Conservation (phyloP, 1,140 invertebrate species). For the Bombus waltoni region DNA sequence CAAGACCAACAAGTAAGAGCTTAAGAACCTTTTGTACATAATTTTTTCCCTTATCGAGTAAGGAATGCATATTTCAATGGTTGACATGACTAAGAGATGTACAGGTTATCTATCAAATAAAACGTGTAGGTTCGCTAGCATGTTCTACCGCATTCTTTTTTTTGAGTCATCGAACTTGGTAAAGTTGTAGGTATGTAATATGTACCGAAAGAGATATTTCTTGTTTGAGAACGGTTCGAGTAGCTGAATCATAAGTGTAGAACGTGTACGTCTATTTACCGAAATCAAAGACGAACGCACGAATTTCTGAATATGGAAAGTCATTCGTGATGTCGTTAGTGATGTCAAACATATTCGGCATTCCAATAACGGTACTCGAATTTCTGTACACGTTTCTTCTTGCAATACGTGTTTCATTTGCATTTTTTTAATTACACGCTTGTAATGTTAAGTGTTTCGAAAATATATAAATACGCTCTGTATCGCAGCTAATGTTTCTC, state of each 20-base stretch:
- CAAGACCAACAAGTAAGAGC: slow-evolving; percentile 73
- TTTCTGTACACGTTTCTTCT: background rate
- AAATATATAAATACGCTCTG: background rate
- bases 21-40: slow-evolving; percentile 23
- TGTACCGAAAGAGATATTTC: background rate
- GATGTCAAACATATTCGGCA: background rate
- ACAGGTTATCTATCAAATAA: background rate
- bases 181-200: background rate
- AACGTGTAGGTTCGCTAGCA: background rate
- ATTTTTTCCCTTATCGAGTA: background rate
- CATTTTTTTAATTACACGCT: background rate
- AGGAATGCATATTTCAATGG: slow-evolving; percentile 11
- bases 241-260: background rate
- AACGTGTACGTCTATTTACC: background rate
- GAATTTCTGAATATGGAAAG: background rate
- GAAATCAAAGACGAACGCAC: background rate
- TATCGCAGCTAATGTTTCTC: background rate
- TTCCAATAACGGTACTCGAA: background rate
- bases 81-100: background rate
- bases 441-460: background rate
- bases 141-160: background rate
- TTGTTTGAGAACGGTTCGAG: background rate
- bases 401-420: background rate
- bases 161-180: background rate
- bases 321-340: background rate